A percentile compares a stretch with the other conserved stretches of the same genome.
Conservation (phyloP, 2,113 vertebrate genomes). For the Antechinus flavipes region DNA sequence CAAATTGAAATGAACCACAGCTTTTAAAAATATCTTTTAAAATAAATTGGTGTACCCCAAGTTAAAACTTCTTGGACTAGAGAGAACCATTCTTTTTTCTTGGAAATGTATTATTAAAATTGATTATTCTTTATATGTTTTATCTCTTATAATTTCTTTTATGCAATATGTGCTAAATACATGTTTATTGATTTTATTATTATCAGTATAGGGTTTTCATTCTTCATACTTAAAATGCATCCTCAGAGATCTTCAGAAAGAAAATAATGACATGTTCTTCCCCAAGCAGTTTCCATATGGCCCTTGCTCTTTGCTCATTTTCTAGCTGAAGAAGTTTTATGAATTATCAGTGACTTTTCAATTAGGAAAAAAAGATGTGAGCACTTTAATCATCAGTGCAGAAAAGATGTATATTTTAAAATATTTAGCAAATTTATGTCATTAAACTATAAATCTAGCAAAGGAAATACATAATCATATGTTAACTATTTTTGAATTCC, state of each 20-base stretch:
- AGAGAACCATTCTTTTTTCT: neutral
- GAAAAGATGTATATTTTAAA: conserved; percentile 13
- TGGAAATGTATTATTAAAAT: neutral
- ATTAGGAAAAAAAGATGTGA: conserved; percentile 42
- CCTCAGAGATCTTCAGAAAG: neutral
- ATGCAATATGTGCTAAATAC: neutral
- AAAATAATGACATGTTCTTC: conserved; percentile 18
- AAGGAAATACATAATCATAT: conserved; percentile 28
- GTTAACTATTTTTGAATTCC: conserved; percentile 33
- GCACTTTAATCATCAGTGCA: conserved; percentile 31
- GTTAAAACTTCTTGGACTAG: neutral
- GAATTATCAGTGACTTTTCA: conserved; percentile 34
- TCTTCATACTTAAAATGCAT: neutral
- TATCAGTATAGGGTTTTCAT: neutral
- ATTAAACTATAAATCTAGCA: conserved; percentile 30
- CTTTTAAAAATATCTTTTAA: neutral
- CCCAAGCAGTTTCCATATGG: neutral
- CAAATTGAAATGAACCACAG: neutral
- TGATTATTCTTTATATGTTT: neutral
- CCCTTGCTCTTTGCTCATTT: neutral
- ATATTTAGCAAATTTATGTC: conserved; percentile 30
- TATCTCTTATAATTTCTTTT: neutral
- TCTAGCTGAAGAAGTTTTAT: neutral
- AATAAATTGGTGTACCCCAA: neutral
- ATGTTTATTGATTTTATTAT: conserved; percentile 1